A percentile compares a stretch with the other conserved stretches of the same genome.
Evolutionary conservation across 2,797 vertebrate genomes (phyloP).

Genomic region (Muscicapa striata): DNA sequence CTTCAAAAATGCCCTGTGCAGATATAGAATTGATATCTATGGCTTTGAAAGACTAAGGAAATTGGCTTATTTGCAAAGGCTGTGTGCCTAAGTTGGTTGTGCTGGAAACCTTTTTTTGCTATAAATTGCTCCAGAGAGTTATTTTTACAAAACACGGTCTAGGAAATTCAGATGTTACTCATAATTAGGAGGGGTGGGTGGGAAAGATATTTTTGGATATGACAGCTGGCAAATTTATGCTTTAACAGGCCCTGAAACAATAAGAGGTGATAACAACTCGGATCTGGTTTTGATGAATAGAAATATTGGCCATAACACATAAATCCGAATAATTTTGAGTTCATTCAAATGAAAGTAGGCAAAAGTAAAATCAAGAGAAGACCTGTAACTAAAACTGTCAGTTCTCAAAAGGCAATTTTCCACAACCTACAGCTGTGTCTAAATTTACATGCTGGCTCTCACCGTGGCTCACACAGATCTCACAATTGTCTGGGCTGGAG

Average conservation of each 20-base stretch:
- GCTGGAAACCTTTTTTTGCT: neutral
- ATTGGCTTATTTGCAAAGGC: neutral
- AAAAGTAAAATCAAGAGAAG: neutral
- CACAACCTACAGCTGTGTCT: neutral
- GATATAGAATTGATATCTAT: neutral
- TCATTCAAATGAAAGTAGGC: neutral
- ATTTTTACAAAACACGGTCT: constrained; percentile 24
- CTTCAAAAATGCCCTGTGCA: neutral
- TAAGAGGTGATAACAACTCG: neutral
- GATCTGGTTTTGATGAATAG: constrained; percentile 10
- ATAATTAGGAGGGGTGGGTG: neutral
- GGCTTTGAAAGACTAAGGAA: neutral
- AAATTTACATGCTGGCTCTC: constrained; percentile 18
- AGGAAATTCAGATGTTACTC: constrained; percentile 45
- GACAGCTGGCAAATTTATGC: constrained; percentile 3
- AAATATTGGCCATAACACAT: neutral
- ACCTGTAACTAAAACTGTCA: constrained; percentile 19
- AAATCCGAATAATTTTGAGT: neutral
- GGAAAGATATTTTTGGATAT: constrained; percentile 1
- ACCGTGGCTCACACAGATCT: neutral
- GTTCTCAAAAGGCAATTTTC: constrained; percentile 29
- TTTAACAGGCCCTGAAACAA: neutral
- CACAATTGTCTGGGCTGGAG: constrained; percentile 34
- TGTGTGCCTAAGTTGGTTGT: neutral
- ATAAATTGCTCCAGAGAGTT: constrained; percentile 13